These are phyloP conservation scores for Ophiodon elongatus DNA, from an alignment of 2,113 vertebrate species.

Conservation along the genomic window DNA sequence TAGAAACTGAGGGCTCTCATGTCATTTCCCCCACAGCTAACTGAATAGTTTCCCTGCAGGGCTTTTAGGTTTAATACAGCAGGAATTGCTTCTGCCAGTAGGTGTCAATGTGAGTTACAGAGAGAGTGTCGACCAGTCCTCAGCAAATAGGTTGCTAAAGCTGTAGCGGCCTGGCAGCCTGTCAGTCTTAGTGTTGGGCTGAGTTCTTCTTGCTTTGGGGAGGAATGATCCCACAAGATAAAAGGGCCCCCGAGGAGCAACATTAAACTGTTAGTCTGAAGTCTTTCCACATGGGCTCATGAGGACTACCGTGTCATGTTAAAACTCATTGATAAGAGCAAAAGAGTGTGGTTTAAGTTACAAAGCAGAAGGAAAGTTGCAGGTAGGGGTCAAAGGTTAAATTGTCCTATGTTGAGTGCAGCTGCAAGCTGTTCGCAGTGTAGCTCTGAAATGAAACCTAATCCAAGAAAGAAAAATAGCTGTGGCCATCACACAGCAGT, in stretches of 20 bases:
- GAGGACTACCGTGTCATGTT: slow-evolving; percentile 15
- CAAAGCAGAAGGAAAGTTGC: background rate
- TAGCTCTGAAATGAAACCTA: background rate
- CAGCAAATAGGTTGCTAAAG: slow-evolving; percentile 42
- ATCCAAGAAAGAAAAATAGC: background rate
- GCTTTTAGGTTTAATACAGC: slow-evolving; percentile 46
- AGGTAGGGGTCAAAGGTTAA: slow-evolving; percentile 1
- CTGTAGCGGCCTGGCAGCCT: background rate
- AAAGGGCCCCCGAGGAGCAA: slow-evolving; percentile 8
- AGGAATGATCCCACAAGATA: slow-evolving; percentile 28
- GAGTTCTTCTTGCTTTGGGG: slow-evolving; percentile 1
- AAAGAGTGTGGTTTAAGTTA: background rate
- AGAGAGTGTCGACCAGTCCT: slow-evolving; percentile 26
- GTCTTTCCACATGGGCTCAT: slow-evolving; percentile 1
- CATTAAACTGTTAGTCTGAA: slow-evolving; percentile 21
- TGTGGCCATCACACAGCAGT: background rate
- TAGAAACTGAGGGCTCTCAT: slow-evolving; percentile 31
- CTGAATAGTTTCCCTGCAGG: slow-evolving; percentile 27
- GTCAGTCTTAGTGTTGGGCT: slow-evolving; percentile 38
- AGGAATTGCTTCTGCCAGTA: slow-evolving; percentile 47
- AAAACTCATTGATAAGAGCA: slow-evolving; percentile 1
- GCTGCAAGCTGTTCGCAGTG: background rate
- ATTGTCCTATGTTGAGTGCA: background rate
- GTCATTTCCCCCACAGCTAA: slow-evolving; percentile 24
- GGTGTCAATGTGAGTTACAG: slow-evolving; percentile 41